Percentiles rank a stretch among this genome's conserved stretches.
These are phyloP conservation scores for Acanthaster planci DNA, from an alignment of 35 echinoderm and acorn worm species.

Conservation along the genomic window DNA sequence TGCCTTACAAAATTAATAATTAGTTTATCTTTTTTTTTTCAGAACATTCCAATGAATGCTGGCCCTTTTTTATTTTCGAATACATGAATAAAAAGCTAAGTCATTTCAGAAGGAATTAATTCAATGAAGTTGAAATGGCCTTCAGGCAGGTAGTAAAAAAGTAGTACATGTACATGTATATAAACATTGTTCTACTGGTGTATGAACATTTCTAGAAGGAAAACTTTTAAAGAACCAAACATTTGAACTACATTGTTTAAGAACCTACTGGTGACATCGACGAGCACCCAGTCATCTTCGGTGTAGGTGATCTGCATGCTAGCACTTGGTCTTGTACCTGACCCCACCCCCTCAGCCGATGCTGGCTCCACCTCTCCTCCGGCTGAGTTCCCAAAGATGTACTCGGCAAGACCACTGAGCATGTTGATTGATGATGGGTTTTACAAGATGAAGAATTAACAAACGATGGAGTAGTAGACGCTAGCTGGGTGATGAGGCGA, in stretches of 20 bases:
- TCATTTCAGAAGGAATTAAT: too few species aligned
- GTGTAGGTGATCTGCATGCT: conserved; percentile 52
- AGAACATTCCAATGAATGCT: too few species aligned
- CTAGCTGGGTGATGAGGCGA: neutral
- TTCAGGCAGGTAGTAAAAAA: too few species aligned
- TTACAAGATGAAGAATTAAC: neutral
- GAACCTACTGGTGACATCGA: conserved; percentile 91
- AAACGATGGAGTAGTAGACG: neutral
- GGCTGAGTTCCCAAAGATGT: conserved; percentile 70
- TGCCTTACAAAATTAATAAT: too few species aligned
- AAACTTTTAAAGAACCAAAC: neutral
- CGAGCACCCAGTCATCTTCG: conserved; percentile 96
- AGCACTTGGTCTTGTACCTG: neutral
- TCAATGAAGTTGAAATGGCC: too few species aligned
- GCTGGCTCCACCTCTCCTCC: conserved; percentile 27
- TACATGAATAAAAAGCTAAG: too few species aligned
- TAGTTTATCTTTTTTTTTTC: too few species aligned
- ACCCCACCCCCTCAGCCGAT: neutral
- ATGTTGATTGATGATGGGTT: conserved; percentile 48
- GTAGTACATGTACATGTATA: too few species aligned
- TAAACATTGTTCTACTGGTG: too few species aligned
- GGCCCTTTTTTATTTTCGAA: too few species aligned
- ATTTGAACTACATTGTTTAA: neutral
- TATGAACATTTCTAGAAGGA: too few species aligned
- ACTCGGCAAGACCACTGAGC: conserved; percentile 86